phyloP scores from a whole-genome alignment of 2,113 vertebrate species.

The Corythornis vintsioides region DNA sequence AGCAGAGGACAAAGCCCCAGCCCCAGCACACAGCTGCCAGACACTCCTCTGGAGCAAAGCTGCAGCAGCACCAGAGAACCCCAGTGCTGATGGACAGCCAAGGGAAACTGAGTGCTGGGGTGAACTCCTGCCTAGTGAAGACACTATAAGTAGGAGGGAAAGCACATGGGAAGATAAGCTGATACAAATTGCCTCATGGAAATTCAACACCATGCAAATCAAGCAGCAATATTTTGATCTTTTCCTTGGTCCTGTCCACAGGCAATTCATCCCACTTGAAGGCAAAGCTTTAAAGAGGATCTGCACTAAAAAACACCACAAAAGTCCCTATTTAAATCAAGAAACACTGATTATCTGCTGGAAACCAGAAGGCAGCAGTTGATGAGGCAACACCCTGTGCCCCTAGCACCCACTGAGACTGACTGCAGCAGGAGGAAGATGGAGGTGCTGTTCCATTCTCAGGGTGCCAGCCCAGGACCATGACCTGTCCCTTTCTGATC shows the following conservation, averaged over 20 bases:
- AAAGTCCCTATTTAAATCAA: neutral
- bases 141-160: rapidly evolving
- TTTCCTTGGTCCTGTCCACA: neutral
- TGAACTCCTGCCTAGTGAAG: neutral
- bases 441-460: neutral
- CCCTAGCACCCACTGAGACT: too few species aligned
- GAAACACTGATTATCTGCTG: neutral
- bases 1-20: too few species aligned
- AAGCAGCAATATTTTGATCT: neutral
- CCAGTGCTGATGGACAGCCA: rapidly evolving
- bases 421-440: neutral
- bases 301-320: rapidly evolving
- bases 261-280: neutral
- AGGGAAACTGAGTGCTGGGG: rapidly evolving
- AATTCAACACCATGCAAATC: neutral
- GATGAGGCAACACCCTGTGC: too few species aligned
- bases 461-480: neutral
- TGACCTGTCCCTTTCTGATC: neutral
- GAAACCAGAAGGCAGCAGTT: neutral
- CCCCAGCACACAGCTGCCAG: too few species aligned
- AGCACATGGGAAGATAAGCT: neutral
- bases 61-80: neutral
- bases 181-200: too few species aligned
- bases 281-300: neutral
- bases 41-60: neutral